Conservation (phyloP, 1,140 invertebrate genomes). For the Ips typographus region DNA sequence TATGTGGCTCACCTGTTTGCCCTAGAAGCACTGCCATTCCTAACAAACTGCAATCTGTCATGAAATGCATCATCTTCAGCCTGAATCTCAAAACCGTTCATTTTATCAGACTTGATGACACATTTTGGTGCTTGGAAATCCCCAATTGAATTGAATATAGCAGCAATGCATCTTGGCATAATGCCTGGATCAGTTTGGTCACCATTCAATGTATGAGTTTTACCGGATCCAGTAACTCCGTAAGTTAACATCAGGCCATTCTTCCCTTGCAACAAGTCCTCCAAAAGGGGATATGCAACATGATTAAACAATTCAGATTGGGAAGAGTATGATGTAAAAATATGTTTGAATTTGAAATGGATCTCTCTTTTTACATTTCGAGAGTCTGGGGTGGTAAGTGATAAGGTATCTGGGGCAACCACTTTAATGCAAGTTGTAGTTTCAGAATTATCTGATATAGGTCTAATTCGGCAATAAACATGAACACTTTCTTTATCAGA, state of each 20-base stretch:
- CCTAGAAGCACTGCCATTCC: too few relatives aligned
- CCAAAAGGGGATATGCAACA: slow-evolving; percentile 84
- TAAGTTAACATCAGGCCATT: slow-evolving; percentile 94
- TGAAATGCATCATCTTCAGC: too few relatives aligned
- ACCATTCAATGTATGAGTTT: slow-evolving; percentile 94
- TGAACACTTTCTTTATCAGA: slow-evolving; percentile 68
- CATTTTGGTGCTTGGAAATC: too few relatives aligned
- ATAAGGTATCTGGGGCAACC: slow-evolving; percentile 67
- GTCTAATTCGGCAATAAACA: slow-evolving; percentile 82
- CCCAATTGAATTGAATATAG: too few relatives aligned
- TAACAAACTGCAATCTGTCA: too few relatives aligned
- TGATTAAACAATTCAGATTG: slow-evolving; percentile 86
- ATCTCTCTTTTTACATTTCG: slow-evolving; percentile 63
- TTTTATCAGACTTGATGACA: too few relatives aligned
- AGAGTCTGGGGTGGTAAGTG: slow-evolving; percentile 67
- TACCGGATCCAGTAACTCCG: slow-evolving; percentile 94
- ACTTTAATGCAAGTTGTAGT: slow-evolving; percentile 69
- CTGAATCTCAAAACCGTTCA: too few relatives aligned
- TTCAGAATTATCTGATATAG: slow-evolving; percentile 67
- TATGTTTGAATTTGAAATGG: slow-evolving; percentile 77
- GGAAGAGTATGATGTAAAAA: slow-evolving; percentile 75
- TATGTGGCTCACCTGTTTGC: too few relatives aligned
- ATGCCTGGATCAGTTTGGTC: slow-evolving; percentile 73
- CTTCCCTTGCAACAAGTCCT: slow-evolving; percentile 75
- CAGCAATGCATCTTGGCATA: too few relatives aligned